Evolutionary conservation across 1,140 invertebrate species (phyloP), one percentile per base, ranked within the genome.

Genomic region (Parapsyche elsis): DNA sequence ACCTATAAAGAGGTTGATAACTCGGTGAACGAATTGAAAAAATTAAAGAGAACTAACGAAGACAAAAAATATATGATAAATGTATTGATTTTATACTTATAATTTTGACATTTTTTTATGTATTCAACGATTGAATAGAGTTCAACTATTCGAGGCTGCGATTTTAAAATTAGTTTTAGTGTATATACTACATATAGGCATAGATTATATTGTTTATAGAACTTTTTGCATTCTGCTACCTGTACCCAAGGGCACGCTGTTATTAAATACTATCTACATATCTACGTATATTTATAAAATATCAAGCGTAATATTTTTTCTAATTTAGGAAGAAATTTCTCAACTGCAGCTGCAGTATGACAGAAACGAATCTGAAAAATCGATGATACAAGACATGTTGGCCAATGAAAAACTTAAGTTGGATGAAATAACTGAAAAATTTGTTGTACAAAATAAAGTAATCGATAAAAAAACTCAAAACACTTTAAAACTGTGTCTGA

Each of bases 401-500:
- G 81, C 84, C 30, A 84, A 87, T 9, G 85, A 88, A 76, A 83
- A 87, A 57, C 73, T 78, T 24, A 82, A 85, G 75, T 81, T 90
- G 49, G 83, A 85, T 49, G 83, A 86, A 61, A 83, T 87, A n/a
- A 78, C 85, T 10, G 78, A 79, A 9, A 84, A 86, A 23, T 79
- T 89, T 23, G 84, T 88, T 23, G 86, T 87, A 80, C 84, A 88
- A 78, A 79, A 86, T 0, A 84, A 83, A 0, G 53, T 84, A 14
- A 83, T 91, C 0, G 71, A 86, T 0, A 80, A 83, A 30, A 81
- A 83, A 79, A 80, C 78, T 80, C 7, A 84, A 16, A 82, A 86
- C 44, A 89, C 89, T 38, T 81, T 84, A 46, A 83, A 81, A 73
- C 80, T 86, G 44, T 89, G 88, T 61, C 80, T 85, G 0, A 86